phyloP scores from a whole-genome alignment of 2,113 vertebrate genomes.

The Sprattus sprattus region DNA sequence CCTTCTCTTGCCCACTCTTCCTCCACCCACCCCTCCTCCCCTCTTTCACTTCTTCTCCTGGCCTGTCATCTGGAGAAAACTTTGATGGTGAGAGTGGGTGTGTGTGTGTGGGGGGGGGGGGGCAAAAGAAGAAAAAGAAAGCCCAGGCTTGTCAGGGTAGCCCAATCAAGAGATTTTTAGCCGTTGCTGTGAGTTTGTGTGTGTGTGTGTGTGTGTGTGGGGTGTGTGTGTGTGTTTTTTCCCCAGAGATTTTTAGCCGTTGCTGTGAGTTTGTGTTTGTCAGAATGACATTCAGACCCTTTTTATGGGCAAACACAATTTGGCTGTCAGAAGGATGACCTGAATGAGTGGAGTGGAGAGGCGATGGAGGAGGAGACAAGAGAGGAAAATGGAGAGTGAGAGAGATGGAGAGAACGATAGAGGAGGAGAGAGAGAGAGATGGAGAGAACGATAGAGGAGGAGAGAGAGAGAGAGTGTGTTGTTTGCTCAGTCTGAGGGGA shows the following conservation, averaged over 20 bases:
- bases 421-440: constrained; percentile 17
- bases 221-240: no score
- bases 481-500: constrained; percentile 29
- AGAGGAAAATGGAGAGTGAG: constrained; percentile 9
- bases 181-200: constrained; percentile 55
- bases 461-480: constrained; percentile 23
- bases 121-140: background rate
- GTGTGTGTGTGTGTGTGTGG: no score
- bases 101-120: no score
- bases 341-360: constrained; percentile 45
- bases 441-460: background rate
- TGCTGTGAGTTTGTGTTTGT: constrained; percentile 56
- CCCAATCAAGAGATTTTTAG: constrained; percentile 26
- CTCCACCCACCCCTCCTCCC: constrained; percentile 23
- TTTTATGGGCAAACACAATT: constrained; percentile 74
- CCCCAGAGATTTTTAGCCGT: constrained; percentile 50
- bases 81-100: constrained; percentile 37
- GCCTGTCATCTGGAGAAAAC: constrained; percentile 54
- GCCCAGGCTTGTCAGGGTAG: background rate
- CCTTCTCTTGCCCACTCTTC: constrained; percentile 5
- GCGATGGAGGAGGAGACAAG: constrained; percentile 14
- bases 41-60: constrained; percentile 18
- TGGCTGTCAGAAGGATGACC: constrained; percentile 72
- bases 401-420: constrained; percentile 13
- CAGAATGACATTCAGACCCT: constrained; percentile 64